Evolutionary conservation across 2,888 invertebrate genomes (phyloP), one percentile per base, ranked within the genome.

Genomic region (Cryptus viduatorius): DNA sequence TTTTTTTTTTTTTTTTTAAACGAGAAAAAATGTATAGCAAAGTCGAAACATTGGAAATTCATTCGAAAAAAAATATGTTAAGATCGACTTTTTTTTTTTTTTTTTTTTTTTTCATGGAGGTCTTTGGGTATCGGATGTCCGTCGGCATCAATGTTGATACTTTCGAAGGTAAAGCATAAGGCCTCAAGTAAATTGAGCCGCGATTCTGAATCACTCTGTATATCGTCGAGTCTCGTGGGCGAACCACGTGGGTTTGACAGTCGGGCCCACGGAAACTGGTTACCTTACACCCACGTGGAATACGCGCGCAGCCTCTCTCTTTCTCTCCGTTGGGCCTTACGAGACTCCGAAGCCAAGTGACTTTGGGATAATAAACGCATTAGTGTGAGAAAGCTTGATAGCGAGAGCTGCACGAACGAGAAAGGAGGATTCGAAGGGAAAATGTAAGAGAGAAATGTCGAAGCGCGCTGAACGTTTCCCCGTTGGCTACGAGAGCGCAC

Each of bases 171-270:
- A n/a, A 61, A 61, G 29, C 61, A 14, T n/a, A 31, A n/a, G 29
- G 16, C 8, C 12, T 56, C 44, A 37, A 46, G 71, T 46, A 75
- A 75, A 80, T 44, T 46, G 48, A 72, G 64, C 69, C 61, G 50
- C 19, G 67, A 71, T 84, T 86, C 53, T 82, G 85, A 84, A 85
- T 79, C 79, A 69, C 82, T 59, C 83, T 82, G 84, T 87, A 86
- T 68, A 79, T 76, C 78, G 68, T 50, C 16, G 67, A 68, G 44
- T 79, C 44, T 90, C 90, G 93, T 93, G 91, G 93, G 93, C 92
- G 93, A 90, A 88, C 92, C 93, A 93, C 93, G 93, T 93, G 93
- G 93, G 93, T 88, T 91, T 92, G 93, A 93, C 93, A 93, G 92
- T 91, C 93, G 85, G 83, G 90, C 92, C 92, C 89, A 92, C 92